phyloP scores from a whole-genome alignment of 2,797 vertebrate genomes.

The Petrocephalus sullivani region DNA sequence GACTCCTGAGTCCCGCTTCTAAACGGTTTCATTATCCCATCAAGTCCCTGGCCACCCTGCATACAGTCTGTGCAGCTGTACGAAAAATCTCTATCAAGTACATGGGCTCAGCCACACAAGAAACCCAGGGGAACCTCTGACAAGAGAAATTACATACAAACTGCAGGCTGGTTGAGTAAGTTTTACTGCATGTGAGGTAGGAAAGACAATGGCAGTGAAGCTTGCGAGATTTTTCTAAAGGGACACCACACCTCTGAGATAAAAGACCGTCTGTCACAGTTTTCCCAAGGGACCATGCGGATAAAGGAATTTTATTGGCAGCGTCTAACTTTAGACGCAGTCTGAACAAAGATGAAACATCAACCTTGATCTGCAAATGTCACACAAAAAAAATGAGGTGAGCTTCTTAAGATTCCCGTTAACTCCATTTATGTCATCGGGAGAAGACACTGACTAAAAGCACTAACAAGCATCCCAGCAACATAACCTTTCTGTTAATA shows the following conservation, averaged over 20 bases:
- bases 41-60: not conserved
- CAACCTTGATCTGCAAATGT: not conserved
- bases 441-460: not conserved
- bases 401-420: not conserved
- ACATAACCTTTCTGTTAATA: not conserved
- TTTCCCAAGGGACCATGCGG: not conserved
- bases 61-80: constrained; percentile 8
- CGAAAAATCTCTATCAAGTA: constrained; percentile 13
- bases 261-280: constrained; percentile 6
- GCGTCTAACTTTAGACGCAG: constrained; percentile 5
- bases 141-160: not conserved
- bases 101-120: not conserved
- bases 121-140: not conserved
- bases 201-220: not conserved
- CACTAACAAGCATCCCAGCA: not conserved
- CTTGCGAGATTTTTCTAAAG: not conserved
- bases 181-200: constrained; percentile 7
- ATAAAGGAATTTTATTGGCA: constrained; percentile 10
- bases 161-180: not conserved
- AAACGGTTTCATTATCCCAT: constrained; percentile 10
- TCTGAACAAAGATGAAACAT: constrained; percentile 10
- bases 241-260: not conserved
- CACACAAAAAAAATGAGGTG: not conserved
- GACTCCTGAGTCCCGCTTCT: constrained; percentile 15
- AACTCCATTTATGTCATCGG: not conserved